These are phyloP conservation scores for Momotus momota DNA, from an alignment of 2,797 vertebrate genomes.

Conservation along the genomic window DNA sequence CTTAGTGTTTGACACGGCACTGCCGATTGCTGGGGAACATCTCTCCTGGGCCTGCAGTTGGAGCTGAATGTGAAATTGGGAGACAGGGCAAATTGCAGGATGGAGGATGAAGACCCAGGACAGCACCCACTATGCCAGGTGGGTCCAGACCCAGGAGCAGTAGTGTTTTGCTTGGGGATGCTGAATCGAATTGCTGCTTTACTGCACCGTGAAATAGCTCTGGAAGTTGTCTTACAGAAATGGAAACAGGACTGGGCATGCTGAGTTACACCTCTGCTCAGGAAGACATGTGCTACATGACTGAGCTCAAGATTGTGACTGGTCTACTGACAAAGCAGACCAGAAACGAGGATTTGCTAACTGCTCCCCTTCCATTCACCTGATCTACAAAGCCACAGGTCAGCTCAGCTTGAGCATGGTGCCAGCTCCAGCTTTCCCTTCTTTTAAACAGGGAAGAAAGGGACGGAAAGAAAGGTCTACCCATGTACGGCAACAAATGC, in stretches of 20 bases:
- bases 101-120: neutral
- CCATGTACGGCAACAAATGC: neutral
- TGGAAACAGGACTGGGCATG: neutral
- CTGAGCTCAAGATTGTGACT: neutral
- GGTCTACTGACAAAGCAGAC: neutral
- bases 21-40: neutral
- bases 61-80: accelerated
- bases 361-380: neutral
- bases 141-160: neutral
- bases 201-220: neutral
- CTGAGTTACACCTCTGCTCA: neutral
- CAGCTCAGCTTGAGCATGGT: neutral
- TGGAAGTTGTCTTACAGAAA: neutral
- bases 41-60: accelerated
- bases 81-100: accelerated
- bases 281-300: neutral
- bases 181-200: neutral
- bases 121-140: accelerated
- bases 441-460: neutral
- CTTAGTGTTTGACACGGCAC: neutral
- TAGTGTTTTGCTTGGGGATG: neutral
- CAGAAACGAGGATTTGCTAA: neutral
- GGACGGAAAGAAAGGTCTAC: neutral
- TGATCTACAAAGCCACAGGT: accelerated
- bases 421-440: neutral